These are phyloP conservation scores for Plecturocebus donacophilus DNA, from an alignment of 2,113 vertebrate species.

Conservation along the genomic window DNA sequence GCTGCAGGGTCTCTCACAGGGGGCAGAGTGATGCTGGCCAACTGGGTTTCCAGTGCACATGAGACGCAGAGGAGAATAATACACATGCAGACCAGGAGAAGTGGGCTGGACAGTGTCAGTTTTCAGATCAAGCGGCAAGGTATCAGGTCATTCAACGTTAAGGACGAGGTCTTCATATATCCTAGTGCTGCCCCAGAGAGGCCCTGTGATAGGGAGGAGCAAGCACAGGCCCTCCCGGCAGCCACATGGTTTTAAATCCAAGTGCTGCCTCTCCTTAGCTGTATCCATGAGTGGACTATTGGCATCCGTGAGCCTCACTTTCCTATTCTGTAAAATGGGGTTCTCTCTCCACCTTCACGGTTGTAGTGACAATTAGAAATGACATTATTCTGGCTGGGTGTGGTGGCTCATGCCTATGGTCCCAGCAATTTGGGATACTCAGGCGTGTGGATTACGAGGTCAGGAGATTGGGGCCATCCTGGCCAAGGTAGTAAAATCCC, in stretches of 20 bases:
- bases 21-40: neutral
- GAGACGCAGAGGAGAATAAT: rapidly evolving
- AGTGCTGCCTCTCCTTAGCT: neutral
- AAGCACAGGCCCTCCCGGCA: neutral
- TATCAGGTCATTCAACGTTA: neutral
- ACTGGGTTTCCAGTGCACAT: rapidly evolving
- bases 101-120: neutral
- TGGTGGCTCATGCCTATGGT: no score
- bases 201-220: rapidly evolving
- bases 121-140: neutral
- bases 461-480: no score
- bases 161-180: neutral
- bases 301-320: neutral
- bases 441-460: no score
- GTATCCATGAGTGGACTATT: no score
- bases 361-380: neutral
- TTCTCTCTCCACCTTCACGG: neutral
- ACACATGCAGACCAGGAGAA: neutral
- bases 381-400: no score
- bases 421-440: no score
- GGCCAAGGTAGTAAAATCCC: no score
- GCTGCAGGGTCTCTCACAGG: rapidly evolving
- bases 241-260: no score
- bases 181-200: neutral
- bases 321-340: neutral